Percentiles rank a stretch among this genome's conserved stretches.
phyloP scores from a whole-genome alignment of 2,113 vertebrate genomes.

The Hypanus sabinus region DNA sequence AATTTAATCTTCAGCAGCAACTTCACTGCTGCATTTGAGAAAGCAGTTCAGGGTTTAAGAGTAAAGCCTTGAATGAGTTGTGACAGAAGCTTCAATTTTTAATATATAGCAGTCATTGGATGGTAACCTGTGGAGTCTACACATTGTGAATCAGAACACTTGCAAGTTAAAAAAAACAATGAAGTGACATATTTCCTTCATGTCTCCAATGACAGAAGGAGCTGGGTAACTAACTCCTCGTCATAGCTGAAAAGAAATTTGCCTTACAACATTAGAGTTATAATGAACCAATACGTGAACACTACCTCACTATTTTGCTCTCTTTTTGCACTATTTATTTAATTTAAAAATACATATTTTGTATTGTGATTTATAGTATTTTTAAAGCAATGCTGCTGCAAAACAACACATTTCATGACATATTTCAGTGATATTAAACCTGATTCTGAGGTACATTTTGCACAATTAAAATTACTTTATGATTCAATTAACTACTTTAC shows the following conservation, averaged over 20 bases:
- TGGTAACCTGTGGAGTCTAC: conserved; percentile 72
- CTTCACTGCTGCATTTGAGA: conserved; percentile 61
- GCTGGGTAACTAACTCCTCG: conserved; percentile 52
- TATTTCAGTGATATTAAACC: too few relatives aligned
- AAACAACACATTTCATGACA: too few relatives aligned
- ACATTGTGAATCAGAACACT: conserved; percentile 62
- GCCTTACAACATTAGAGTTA: conserved; percentile 53
- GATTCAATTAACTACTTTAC: conserved; percentile 38
- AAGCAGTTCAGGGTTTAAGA: conserved; percentile 63
- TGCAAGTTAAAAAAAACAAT: conserved; percentile 56
- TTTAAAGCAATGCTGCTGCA: too few relatives aligned
- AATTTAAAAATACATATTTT: too few relatives aligned
- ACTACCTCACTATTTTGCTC: too few relatives aligned
- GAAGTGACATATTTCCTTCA: conserved; percentile 56
- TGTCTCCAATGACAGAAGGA: conserved; percentile 49
- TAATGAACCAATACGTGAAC: too few relatives aligned
- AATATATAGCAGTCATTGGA: conserved; percentile 78
- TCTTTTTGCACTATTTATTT: too few relatives aligned
- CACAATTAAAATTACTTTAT: conserved; percentile 47
- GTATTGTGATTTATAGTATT: too few relatives aligned
- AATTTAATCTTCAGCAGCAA: conserved; percentile 79
- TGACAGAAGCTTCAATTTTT: conserved; percentile 66
- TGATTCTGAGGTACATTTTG: conserved; percentile 46
- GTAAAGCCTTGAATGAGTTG: conserved; percentile 68
- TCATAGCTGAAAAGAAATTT: conserved; percentile 51